A percentile compares a stretch with the other conserved stretches of the same genome.
Conservation (phyloP, 2,113 vertebrate genomes). For the Cyphomyrus plagiostoma region DNA sequence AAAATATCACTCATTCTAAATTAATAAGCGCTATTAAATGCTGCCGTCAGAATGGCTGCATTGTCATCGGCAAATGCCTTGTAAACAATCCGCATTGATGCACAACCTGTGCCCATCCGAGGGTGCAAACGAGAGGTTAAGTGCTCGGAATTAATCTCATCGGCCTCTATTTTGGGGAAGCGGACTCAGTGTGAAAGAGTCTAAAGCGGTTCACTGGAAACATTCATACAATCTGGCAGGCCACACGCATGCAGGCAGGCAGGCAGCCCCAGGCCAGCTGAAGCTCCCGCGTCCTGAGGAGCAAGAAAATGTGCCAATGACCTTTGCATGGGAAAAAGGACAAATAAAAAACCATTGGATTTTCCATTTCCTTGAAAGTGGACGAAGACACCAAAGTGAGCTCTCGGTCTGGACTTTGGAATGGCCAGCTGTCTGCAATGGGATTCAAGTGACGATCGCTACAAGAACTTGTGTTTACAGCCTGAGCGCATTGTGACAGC, state of each 20-base stretch:
- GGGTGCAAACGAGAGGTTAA: conserved; percentile 13
- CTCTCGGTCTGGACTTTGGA: background rate
- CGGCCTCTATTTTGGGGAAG: background rate
- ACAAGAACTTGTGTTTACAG: background rate
- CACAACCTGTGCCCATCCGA: conserved; percentile 5
- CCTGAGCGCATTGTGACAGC: background rate
- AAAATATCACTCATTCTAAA: conserved; percentile 22
- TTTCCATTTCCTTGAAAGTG: conserved; percentile 15
- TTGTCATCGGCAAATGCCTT: conserved; percentile 22
- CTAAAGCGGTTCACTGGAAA: background rate
- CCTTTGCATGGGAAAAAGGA: conserved; percentile 12
- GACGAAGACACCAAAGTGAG: conserved; percentile 6
- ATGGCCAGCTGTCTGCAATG: background rate
- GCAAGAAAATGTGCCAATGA: background rate
- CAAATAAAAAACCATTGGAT: background rate
- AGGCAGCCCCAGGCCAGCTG: too few species aligned
- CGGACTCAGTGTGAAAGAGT: background rate
- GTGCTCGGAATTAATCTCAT: conserved; percentile 5
- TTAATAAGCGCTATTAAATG: conserved; percentile 29
- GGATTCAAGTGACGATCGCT: background rate
- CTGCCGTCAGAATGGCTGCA: conserved; percentile 8
- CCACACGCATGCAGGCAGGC: conserved; percentile 6
- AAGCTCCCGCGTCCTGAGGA: background rate
- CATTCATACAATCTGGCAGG: too few species aligned
- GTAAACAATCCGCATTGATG: conserved; percentile 24